Base-by-base conservation (phyloP, 2,888 invertebrate species). In the Cantharis nigra region DNA sequence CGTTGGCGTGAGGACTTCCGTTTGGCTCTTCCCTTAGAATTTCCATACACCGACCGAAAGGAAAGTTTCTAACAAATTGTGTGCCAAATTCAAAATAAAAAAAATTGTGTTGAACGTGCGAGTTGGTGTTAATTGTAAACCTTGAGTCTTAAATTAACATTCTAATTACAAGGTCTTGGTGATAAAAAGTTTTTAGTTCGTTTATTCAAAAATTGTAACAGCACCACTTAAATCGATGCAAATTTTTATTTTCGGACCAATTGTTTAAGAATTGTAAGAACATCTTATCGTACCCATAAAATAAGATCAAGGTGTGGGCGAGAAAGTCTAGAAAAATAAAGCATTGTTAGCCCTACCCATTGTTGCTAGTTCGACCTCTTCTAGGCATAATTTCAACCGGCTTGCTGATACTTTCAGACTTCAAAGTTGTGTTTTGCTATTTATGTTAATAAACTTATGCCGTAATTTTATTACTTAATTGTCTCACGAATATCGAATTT, bases 311-410 rank as follows among this genome's bases (percentile, higher is more conserved):
- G 65, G 65, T 18, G 65, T 67, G 79, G 79, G 78, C 78, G 77
- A 74, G 79, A 80, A 80, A 81, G 77, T 77, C 76, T 69, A 74
- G 74, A 75, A 75, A 80, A 81, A 78, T 79, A 74, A 75, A 77
- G 28, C 77, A 80, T 78, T 80, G 76, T 79, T 70, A 73, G 81
- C 81, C 81, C 78, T 81, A 80, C 81, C 81, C 81, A 81, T 81
- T 80, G 81, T 75, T 78, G 63, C 74, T 76, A 76, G 69, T 75
- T 69, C 74, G 74, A 77, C 74, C 74, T 77, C 74, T 71, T 77
- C 77, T 74, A 74, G 67, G 67, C 74, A 77, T 74, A 65, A 69
- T 77, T 65, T 65, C 20, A 67, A 67, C 65, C n/a, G 33, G n/a
- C 49, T 49, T n/a, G 49, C 49, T 49, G n/a, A 33, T 33, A 33